phyloP scores from a whole-genome alignment of 1,140 invertebrate species.

The Andricus grossulariae region DNA sequence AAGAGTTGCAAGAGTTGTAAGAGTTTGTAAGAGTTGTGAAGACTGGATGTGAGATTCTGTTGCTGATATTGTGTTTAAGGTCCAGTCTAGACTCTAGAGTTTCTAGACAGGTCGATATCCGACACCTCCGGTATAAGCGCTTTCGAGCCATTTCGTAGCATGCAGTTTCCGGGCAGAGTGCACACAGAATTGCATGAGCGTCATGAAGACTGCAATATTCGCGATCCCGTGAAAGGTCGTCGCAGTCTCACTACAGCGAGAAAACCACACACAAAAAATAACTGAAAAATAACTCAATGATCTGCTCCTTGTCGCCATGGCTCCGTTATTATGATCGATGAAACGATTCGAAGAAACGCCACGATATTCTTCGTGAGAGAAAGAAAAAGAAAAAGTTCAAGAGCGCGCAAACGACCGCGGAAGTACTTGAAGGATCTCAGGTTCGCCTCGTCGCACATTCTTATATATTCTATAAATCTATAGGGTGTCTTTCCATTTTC shows the following conservation, averaged over 20 bases:
- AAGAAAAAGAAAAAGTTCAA: constrained; percentile 34
- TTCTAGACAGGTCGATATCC: constrained; percentile 16
- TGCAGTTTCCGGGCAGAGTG: neutral
- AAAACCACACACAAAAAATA: constrained; percentile 9
- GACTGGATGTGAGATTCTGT: neutral
- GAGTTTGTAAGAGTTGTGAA: neutral
- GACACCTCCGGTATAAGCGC: constrained; percentile 8
- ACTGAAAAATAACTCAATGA: constrained; percentile 21
- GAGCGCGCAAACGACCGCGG: neutral
- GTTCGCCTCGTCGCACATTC: constrained; percentile 27
- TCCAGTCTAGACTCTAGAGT: constrained; percentile 22
- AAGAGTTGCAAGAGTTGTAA: neutral
- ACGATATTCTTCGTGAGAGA: constrained; percentile 37
- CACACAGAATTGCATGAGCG: neutral
- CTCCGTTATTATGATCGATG: constrained; percentile 39
- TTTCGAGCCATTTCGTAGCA: constrained; percentile 3
- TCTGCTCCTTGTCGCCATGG: constrained; percentile 25
- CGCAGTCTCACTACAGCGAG: neutral
- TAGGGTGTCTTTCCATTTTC: too few relatives aligned
- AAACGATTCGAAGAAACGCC: constrained; percentile 17
- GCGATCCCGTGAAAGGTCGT: constrained; percentile 26
- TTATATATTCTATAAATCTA: too few relatives aligned
- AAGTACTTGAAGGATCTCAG: constrained; percentile 43
- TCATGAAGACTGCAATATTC: neutral
- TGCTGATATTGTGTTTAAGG: constrained; percentile 23